Conservation (phyloP, 2,797 vertebrate species). For the Luscinia luscinia region DNA sequence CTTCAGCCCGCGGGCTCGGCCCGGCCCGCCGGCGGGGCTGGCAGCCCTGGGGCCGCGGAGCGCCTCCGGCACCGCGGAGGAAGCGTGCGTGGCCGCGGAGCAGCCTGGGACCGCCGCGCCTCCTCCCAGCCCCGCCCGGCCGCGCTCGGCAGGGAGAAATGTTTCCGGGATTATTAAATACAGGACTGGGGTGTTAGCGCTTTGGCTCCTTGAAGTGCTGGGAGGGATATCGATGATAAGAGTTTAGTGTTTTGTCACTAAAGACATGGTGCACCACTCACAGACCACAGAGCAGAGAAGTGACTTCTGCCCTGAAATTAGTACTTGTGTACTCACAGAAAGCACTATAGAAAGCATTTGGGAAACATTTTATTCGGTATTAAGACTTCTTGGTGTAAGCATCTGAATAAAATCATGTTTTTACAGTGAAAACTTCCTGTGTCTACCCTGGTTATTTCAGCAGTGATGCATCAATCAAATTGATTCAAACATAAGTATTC, state of each 20-base stretch:
- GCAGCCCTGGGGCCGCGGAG: fast-evolving
- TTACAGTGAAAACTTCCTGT: not conserved
- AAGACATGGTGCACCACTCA: no score
- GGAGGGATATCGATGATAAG: not conserved
- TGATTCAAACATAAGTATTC: fast-evolving
- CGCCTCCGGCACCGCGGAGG: fast-evolving
- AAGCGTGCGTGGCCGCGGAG: constrained; percentile 21
- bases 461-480: not conserved
- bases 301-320: not conserved
- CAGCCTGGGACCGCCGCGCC: not conserved
- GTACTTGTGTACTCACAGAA: not conserved
- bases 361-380: not conserved
- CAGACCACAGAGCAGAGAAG: fast-evolving
- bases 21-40: no score
- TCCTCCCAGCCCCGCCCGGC: not conserved
- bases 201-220: not conserved
- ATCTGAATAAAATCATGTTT: not conserved
- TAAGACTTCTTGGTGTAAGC: not conserved
- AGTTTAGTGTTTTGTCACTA: not conserved
- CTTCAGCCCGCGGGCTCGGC: not conserved
- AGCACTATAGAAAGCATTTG: not conserved
- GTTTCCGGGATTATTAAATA: fast-evolving
- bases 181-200: fast-evolving
- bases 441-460: no score
- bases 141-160: fast-evolving